Evolutionary conservation across 2,888 invertebrate species (phyloP), one percentile per base, ranked within the genome.

Genomic region (Leucoma salicis): DNA sequence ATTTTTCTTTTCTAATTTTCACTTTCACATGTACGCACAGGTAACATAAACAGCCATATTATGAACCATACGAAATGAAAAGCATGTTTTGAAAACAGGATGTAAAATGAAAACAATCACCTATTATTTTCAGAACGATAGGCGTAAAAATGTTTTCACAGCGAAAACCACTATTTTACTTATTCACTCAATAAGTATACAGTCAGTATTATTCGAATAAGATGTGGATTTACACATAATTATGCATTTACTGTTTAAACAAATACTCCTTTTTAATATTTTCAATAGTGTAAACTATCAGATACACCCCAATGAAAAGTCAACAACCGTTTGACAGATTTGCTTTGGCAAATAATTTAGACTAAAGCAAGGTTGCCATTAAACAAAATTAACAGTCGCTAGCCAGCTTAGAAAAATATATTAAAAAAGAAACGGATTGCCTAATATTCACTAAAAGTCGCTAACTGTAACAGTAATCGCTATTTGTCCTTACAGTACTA

Each of bases 311-410:
- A 31, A 31, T 6, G 57, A 64, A 63, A 66, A 83, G 86, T 85
- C 86, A 85, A 85, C 82, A 86, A 83, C 84, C 86, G 83, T 74
- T 84, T 86, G 85, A 85, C 85, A 78, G 69, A 16, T 53, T 45
- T 16, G 8, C 10, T n/a, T 53, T 62, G 57, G 49, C 50, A 21
- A 21, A n/a, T n/a, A n/a, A n/a, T n/a, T n/a, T n/a, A n/a, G n/a
- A n/a, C n/a, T n/a, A n/a, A n/a, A n/a, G n/a, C n/a, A n/a, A n/a
- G n/a, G n/a, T n/a, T n/a, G n/a, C n/a, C n/a, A n/a, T n/a, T n/a
- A n/a, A n/a, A n/a, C n/a, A n/a, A n/a, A n/a, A n/a, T n/a, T n/a
- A n/a, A n/a, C n/a, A n/a, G n/a, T n/a, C n/a, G n/a, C n/a, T n/a
- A n/a, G n/a, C n/a, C n/a, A n/a, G n/a, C n/a, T n/a, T n/a, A n/a